Percentiles rank a stretch among this genome's conserved stretches.
phyloP scores from a whole-genome alignment of 1,140 invertebrate species.

The Drosophila jambulina region DNA sequence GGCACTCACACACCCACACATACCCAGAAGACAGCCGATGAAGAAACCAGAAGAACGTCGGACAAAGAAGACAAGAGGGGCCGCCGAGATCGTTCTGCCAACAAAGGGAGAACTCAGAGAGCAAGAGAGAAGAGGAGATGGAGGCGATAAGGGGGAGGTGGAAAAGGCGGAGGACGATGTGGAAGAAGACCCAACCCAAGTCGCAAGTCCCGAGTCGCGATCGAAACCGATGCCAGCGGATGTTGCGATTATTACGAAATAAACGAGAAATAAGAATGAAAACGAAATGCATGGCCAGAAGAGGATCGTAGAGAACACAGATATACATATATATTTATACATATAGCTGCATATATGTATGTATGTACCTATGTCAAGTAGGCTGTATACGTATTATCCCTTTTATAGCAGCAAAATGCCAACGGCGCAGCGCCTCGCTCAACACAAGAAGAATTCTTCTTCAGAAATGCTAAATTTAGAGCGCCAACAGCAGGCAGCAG shows the following conservation, averaged over 20 bases:
- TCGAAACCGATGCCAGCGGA: constrained; percentile 57
- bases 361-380: constrained; percentile 26
- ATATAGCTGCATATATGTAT: not conserved
- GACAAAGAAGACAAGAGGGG: constrained; percentile 34
- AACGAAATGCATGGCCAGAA: constrained; percentile 55
- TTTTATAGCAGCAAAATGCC: constrained; percentile 79
- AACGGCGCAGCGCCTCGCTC: constrained; percentile 52
- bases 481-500: constrained; percentile 44
- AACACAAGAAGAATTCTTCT: constrained; percentile 60
- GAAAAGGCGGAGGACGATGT: constrained; percentile 7
- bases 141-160: constrained; percentile 4
- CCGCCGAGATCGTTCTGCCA: constrained; percentile 37
- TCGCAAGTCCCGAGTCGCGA: constrained; percentile 40
- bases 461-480: constrained; percentile 82
- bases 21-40: constrained; percentile 22
- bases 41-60: constrained; percentile 27
- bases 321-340: constrained; percentile 1
- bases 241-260: constrained; percentile 82
- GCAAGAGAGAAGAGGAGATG: not conserved
- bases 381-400: constrained; percentile 72
- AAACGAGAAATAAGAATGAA: constrained; percentile 78
- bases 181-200: constrained; percentile 49
- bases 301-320: not conserved
- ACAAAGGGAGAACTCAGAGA: constrained; percentile 48
- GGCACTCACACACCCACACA: constrained; percentile 18